A percentile compares a stretch with the other conserved stretches of the same genome.
phyloP scores from a whole-genome alignment of 37 sponge, comb jelly and placozoan genomes.

The Theonella swinhoei region DNA sequence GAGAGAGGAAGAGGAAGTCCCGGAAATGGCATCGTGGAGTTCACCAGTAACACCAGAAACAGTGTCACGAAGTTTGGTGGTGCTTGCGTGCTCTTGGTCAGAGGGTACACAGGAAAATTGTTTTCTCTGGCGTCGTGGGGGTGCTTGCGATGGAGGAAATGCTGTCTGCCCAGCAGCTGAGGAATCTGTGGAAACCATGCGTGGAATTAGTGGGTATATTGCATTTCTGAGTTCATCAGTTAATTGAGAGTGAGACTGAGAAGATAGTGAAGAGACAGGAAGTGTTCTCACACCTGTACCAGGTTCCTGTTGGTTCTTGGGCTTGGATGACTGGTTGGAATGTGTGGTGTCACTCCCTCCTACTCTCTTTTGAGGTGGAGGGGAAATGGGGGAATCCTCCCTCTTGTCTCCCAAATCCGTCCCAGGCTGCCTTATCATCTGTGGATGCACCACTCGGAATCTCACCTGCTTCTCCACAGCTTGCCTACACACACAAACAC shows the following conservation, averaged over 20 bases:
- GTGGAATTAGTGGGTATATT: too few relatives aligned
- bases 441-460: not conserved
- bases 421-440: not conserved
- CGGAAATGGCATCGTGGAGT: too few relatives aligned
- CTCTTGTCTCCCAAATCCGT: not conserved
- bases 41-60: too few relatives aligned
- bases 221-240: not conserved
- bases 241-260: not conserved
- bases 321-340: not conserved
- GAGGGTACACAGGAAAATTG: too few relatives aligned
- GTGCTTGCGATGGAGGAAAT: too few relatives aligned
- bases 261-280: not conserved
- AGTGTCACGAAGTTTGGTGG: too few relatives aligned
- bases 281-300: not conserved
- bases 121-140: too few relatives aligned
- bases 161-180: too few relatives aligned
- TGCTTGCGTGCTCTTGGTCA: too few relatives aligned
- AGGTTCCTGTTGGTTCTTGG: not conserved
- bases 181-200: too few relatives aligned
- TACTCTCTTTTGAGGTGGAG: not conserved
- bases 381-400: not conserved
- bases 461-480: not conserved
- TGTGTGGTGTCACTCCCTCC: not conserved
- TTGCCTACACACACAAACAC: not conserved
- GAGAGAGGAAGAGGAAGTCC: too few relatives aligned